These are phyloP conservation scores for Anseranas semipalmata DNA, from an alignment of 2,113 vertebrate genomes.

Conservation along the genomic window DNA sequence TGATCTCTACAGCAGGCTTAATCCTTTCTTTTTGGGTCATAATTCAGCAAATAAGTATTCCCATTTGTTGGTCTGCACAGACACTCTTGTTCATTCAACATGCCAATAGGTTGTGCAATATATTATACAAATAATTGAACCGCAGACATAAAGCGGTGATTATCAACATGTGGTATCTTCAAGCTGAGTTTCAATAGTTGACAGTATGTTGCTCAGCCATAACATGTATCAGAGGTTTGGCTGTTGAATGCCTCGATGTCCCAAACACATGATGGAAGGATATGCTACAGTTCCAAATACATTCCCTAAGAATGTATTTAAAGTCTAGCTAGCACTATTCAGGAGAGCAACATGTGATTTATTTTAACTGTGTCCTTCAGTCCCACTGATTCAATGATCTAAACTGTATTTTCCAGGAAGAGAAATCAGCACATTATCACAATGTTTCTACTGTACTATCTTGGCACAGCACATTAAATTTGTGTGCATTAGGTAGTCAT, in stretches of 20 bases:
- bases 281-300: background rate
- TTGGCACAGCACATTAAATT: background rate
- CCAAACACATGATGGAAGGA: background rate
- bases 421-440: background rate
- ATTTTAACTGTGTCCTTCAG: background rate
- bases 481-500: background rate
- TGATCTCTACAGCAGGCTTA: background rate
- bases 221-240: background rate
- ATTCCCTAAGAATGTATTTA: accelerated
- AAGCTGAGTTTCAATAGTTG: accelerated
- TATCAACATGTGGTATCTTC: background rate
- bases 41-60: conserved; percentile 7
- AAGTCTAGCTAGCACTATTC: background rate
- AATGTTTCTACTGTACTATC: background rate
- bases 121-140: background rate
- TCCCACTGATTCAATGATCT: background rate
- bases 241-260: background rate
- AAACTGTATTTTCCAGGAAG: background rate
- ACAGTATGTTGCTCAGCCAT: background rate
- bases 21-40: background rate
- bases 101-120: background rate
- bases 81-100: background rate
- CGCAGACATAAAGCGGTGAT: background rate
- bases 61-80: conserved; percentile 2
- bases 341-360: background rate